Evolutionary conservation across 1,140 invertebrate genomes (phyloP).

Genomic region (Rhyzopertha dominica): DNA sequence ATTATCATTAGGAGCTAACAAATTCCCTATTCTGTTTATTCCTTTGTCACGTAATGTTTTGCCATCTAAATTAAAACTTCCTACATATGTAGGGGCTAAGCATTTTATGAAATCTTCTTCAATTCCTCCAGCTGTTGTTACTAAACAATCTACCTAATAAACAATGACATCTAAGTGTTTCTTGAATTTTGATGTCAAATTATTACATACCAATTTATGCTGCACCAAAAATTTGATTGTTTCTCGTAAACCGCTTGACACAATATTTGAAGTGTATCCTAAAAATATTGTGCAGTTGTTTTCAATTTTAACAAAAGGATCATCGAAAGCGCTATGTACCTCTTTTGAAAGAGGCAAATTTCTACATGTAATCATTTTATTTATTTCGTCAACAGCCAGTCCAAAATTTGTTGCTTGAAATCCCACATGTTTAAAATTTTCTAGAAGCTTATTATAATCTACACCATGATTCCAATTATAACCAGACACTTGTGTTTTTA

Average conservation of each 20-base stretch:
- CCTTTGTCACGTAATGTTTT: slow-evolving; percentile 75
- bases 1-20: slow-evolving; percentile 97
- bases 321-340: slow-evolving; percentile 65
- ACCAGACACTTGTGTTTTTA: slow-evolving; percentile 55
- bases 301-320: slow-evolving; percentile 72
- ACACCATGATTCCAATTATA: slow-evolving; percentile 94
- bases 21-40: slow-evolving; percentile 96
- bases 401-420: slow-evolving; percentile 98
- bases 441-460: slow-evolving; percentile 79
- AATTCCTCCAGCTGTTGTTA: slow-evolving; percentile 95
- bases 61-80: slow-evolving; percentile 83
- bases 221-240: slow-evolving; percentile 85
- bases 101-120: slow-evolving; percentile 99
- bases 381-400: slow-evolving; percentile 83
- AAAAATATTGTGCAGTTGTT: slow-evolving; percentile 94
- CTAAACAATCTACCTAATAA: slow-evolving; percentile 84
- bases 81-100: slow-evolving; percentile 88
- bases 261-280: slow-evolving; percentile 97
- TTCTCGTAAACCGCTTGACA: slow-evolving; percentile 91
- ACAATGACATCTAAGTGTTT: slow-evolving; percentile 11
- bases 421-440: slow-evolving; percentile 76
- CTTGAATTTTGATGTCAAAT: slow-evolving; percentile 5
- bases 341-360: slow-evolving; percentile 60
- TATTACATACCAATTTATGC: slow-evolving; percentile 71
- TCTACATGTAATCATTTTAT: slow-evolving; percentile 80